phyloP scores from a whole-genome alignment of 2,113 vertebrate genomes.

The Maccullochella peelii region DNA sequence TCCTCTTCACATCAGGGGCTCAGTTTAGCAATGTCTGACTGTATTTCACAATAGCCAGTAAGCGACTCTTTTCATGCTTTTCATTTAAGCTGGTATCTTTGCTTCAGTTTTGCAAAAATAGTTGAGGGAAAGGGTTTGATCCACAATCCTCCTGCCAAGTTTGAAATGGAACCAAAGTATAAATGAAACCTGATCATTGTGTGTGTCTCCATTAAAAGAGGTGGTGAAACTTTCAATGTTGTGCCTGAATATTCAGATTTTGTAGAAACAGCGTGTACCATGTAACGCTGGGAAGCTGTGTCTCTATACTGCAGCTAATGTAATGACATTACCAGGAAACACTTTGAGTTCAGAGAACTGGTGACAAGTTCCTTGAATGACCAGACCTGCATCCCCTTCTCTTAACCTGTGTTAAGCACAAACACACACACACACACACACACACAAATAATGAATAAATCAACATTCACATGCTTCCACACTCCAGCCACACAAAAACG shows the following conservation, averaged over 20 bases:
- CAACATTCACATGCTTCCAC: constrained; percentile 1
- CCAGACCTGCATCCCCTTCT: constrained; percentile 79
- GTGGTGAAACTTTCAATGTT: not conserved
- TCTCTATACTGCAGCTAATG: constrained; percentile 52
- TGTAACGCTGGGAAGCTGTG: constrained; percentile 29
- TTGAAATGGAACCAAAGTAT: not conserved
- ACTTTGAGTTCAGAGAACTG: constrained; percentile 79
- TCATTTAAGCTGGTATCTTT: not conserved
- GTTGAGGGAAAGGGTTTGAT: not conserved
- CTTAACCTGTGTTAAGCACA: constrained; percentile 40
- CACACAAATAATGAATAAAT: not conserved
- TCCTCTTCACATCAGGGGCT: constrained; percentile 60
- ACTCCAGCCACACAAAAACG: not conserved
- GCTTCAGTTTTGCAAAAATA: not conserved
- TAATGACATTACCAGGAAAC: constrained; percentile 81
- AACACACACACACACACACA: not conserved
- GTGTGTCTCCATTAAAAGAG: not conserved
- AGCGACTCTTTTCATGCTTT: constrained; percentile 11
- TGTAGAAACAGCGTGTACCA: not conserved
- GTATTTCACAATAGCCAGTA: constrained; percentile 55
- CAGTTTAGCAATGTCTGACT: constrained; percentile 54
- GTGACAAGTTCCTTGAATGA: constrained; percentile 83
- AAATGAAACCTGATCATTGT: not conserved
- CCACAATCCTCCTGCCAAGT: not conserved
- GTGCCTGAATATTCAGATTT: not conserved